These are phyloP conservation scores for Brachypteracias leptosomus DNA, from an alignment of 2,113 vertebrate genomes.

Conservation along the genomic window DNA sequence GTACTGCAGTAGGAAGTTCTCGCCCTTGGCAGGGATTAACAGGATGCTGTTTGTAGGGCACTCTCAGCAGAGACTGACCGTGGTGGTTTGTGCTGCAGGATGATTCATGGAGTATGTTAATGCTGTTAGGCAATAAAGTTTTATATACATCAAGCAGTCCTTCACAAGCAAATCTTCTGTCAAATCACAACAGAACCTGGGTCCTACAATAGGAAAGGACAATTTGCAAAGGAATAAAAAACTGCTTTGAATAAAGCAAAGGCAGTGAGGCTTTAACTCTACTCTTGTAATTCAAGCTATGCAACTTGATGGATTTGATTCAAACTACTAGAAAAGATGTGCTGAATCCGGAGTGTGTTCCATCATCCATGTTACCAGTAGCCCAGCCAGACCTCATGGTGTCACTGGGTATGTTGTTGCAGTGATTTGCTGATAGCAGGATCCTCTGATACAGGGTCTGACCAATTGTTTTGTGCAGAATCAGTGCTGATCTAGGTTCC, in stretches of 20 bases:
- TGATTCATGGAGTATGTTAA: not conserved
- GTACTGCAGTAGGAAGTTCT: not conserved
- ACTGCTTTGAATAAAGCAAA: not conserved
- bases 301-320: not conserved
- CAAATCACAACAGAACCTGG: not conserved
- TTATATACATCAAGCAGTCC: not conserved
- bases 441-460: not conserved
- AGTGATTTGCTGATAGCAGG: not conserved
- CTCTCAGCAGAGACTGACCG: not conserved
- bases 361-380: not conserved
- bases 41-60: not conserved
- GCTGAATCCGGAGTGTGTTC: not conserved
- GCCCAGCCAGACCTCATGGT: not conserved
- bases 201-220: not conserved
- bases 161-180: not conserved
- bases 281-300: not conserved
- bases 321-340: not conserved
- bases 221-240: not conserved
- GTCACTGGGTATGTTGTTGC: not conserved
- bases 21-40: not conserved
- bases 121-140: not conserved
- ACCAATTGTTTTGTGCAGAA: not conserved
- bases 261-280: not conserved
- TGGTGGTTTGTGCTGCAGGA: fast-evolving
- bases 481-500: not conserved